Base-by-base conservation (phyloP, 2,797 vertebrate genomes). In the Microhierax caerulescens region DNA sequence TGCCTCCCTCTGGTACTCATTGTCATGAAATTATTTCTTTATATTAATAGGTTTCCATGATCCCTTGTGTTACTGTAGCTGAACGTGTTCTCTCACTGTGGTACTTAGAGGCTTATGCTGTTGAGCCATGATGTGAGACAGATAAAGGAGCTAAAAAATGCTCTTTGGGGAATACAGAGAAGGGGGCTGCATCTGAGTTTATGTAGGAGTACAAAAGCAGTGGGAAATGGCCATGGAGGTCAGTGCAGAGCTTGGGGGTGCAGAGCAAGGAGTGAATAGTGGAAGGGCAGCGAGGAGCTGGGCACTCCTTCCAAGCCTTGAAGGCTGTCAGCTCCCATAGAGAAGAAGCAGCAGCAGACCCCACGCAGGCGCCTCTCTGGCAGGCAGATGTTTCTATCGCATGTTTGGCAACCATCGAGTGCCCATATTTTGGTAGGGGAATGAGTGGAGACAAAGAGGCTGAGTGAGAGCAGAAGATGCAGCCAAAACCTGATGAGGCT, bases 41-140 rank as follows among this genome's bases (percentile, higher is more conserved):
- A 11, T 28, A 11, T 47, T 70, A 53, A 32, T 17, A 20, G 5
- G 8, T 70, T 78, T 81, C 41, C 23, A 11, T 59, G 59, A 59
- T 41, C 16, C 18, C 11, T 60, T 53, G 28, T 72, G 32, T 68
- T 60, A 59, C 3, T 50, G 43, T n/a, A 89, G 36, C 23, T 78
- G 1, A 2, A 30, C 4, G 13, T 0, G 0, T 76, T 90, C 41
- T 85, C 5, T 59, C 22, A 25, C 13, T 57, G 34, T 0, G 2
- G 9, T n/a, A 9, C 2, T 0, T 9, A 13, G 25, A 77, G 43
- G 18, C 5, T 83, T 69, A 43, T 60, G 21, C n/a, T 56, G 28
- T 39, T 54, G 34, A 70, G 30, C 30, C 32, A 10, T 30, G 43
- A 15, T 4, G 10, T 8, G 36, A 83, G 36, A 41, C 4, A 60